Evolutionary conservation across 2,797 vertebrate species (phyloP).

Genomic region (Xenentodon cancila): DNA sequence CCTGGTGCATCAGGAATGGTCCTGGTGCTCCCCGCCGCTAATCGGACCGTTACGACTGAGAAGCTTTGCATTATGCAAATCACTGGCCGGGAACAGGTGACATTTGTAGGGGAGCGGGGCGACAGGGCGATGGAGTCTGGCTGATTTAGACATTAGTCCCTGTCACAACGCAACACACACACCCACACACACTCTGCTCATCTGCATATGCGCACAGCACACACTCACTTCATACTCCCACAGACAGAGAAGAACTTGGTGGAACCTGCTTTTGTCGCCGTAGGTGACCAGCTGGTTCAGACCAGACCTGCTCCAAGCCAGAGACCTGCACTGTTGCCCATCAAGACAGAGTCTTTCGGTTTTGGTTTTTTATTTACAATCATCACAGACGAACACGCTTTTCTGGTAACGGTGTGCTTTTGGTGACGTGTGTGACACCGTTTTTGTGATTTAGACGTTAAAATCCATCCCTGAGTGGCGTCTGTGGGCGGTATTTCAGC

Average conservation of each 20-base stretch:
- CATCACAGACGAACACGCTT: no score
- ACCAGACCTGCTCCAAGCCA: background rate
- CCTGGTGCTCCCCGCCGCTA: constrained; percentile 87
- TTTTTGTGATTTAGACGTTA: no score
- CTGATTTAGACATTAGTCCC: constrained; percentile 99
- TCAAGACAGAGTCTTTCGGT: no score
- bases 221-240: constrained; percentile 40
- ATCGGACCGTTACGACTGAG: constrained; percentile 99
- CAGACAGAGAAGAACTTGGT: constrained; percentile 28
- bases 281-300: background rate
- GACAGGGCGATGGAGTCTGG: constrained; percentile 91
- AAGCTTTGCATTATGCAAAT: constrained; percentile 99
- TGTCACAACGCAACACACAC: constrained; percentile 86
- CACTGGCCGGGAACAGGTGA: constrained; percentile 99
- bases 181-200: constrained; percentile 71
- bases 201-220: constrained; percentile 77
- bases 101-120: constrained; percentile 96
- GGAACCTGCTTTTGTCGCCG: constrained; percentile 21
- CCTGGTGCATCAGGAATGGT: constrained; percentile 94
- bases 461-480: no score
- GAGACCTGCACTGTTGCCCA: no score
- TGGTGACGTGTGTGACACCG: no score
- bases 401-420: no score
- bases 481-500: no score
- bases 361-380: no score